phyloP scores from a whole-genome alignment of 2,888 invertebrate genomes.

The Octodonta nipae region DNA sequence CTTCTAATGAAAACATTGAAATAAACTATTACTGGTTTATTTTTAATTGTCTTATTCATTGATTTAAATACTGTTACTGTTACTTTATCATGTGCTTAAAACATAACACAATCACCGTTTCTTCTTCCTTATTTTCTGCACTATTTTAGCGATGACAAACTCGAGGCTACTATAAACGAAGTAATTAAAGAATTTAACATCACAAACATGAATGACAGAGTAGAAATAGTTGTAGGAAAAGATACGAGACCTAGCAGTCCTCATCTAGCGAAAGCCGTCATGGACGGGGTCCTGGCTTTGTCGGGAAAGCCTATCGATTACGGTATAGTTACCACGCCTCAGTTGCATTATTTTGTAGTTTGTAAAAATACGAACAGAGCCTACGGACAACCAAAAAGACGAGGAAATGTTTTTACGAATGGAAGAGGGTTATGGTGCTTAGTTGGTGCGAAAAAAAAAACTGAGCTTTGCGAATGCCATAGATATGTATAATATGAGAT shows the following conservation, averaged over 20 bases:
- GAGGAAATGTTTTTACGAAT: constrained; percentile 74
- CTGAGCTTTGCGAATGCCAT: constrained; percentile 54
- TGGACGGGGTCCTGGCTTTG: constrained; percentile 66
- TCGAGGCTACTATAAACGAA: constrained; percentile 53
- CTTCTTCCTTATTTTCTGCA: background rate
- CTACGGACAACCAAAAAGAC: constrained; percentile 63
- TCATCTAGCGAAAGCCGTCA: constrained; percentile 60
- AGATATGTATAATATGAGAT: constrained; percentile 63
- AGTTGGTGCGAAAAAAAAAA: constrained; percentile 81
- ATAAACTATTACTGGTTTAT: too few species aligned
- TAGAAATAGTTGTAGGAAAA: constrained; percentile 69
- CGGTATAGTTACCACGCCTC: constrained; percentile 90
- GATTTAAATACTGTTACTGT: background rate
- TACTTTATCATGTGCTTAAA: background rate
- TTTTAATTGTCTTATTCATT: too few species aligned
- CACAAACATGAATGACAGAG: constrained; percentile 50
- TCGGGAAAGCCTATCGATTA: constrained; percentile 65
- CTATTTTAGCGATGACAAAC: constrained; percentile 53
- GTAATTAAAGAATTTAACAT: constrained; percentile 61
- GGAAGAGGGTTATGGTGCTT: constrained; percentile 83
- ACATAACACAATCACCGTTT: background rate
- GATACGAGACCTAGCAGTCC: constrained; percentile 80
- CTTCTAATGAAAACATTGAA: too few species aligned
- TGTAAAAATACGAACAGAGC: constrained; percentile 63
- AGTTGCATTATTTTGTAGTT: constrained; percentile 86